Base-by-base conservation (phyloP, 2,797 vertebrate genomes). In the Amphiprion clarkii region DNA sequence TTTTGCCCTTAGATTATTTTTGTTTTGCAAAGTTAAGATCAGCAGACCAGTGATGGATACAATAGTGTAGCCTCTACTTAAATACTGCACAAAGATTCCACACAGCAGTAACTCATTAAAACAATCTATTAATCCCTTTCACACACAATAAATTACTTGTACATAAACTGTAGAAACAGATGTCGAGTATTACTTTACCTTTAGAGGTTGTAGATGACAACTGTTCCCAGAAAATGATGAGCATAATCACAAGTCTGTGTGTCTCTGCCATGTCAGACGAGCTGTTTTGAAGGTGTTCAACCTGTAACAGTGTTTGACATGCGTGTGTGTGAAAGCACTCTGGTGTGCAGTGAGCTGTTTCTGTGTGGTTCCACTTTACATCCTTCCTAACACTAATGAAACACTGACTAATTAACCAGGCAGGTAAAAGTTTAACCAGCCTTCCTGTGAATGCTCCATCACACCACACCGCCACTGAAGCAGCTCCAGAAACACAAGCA, bases 341-440 rank as follows among this genome's bases (percentile, higher is more conserved):
- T 17, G 33, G 39, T 84, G 90, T 87, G 91, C 83, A 84, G 52
- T 66, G 78, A 87, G 73, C 53, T 81, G 84, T 89, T 75, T 84
- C 79, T 69, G 63, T 67, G 74, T 53, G 65, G 85, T 65, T 83
- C 82, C 79, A 88, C 77, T 90, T 89, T 84, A 89, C 92, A 91
- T 87, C 85, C 90, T 87, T 77, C 73, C 81, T 48, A 74, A 86
- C 86, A 82, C 85, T 72, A 84, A 89, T 84, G 77, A 90, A 91
- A 92, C 90, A 90, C 88, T 87, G 84, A 94, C 90, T 93, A 90
- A 93, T 93, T 93, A 94, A 93, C 93, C 81, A 83, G 85, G 59
- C 53, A 51, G 55, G 93, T 94, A 67, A 93, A 94, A 84, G 77
- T 92, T 95, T 95, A 95, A 95, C 95, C 71, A 73, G 68, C 5